Conservation (phyloP, 2,797 vertebrate genomes). For the Danio jaintianensis region DNA sequence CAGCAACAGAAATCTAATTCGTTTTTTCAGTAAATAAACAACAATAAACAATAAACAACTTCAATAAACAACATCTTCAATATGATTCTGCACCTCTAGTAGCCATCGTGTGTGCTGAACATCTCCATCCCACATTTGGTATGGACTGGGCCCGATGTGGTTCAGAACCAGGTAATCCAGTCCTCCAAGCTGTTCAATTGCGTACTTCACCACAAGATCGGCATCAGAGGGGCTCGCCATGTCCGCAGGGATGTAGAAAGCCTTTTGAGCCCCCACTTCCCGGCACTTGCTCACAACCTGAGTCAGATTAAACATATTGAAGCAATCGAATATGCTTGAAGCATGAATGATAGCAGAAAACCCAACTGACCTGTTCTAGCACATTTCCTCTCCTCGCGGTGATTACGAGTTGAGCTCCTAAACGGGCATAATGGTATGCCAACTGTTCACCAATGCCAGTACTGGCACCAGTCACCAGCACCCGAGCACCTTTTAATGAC, state of each 20-base stretch:
- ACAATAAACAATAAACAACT: no score
- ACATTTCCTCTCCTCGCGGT: slow-evolving; percentile 77
- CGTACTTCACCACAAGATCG: slow-evolving; percentile 80
- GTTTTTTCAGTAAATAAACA: no score
- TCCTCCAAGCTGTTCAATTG: slow-evolving; percentile 83
- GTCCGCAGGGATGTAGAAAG: slow-evolving; percentile 82
- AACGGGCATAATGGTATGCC: slow-evolving; percentile 78
- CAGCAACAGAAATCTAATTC: neutral
- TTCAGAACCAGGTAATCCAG: slow-evolving; percentile 88
- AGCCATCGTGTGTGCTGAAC: slow-evolving; percentile 80
- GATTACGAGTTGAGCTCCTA: slow-evolving; percentile 79
- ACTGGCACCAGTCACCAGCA: slow-evolving; percentile 81
- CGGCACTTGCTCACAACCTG: slow-evolving; percentile 85
- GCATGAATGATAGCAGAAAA: neutral
- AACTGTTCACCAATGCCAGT: slow-evolving; percentile 82
- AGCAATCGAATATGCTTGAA: neutral
- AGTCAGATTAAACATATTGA: neutral
- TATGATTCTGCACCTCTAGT: slow-evolving; percentile 82
- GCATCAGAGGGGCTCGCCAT: slow-evolving; percentile 81
- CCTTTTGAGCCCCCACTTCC: slow-evolving; percentile 82
- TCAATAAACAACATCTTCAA: neutral
- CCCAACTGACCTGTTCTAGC: slow-evolving; percentile 74
- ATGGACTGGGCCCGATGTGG: slow-evolving; percentile 81
- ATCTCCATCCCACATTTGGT: slow-evolving; percentile 80
- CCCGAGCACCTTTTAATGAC: slow-evolving; percentile 72